A percentile compares a stretch with the other conserved stretches of the same genome.
Evolutionary conservation across 2,113 vertebrate genomes (phyloP).

Genomic region (Macaca fascicularis): T2T-MFA8v1.1 NC_088378.1:150305501-150306000

Average conservation of each 20-base stretch:
- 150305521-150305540: not conserved
- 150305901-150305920: no score
- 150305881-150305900: no score
- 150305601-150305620: not conserved
- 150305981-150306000: no score
- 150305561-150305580: not conserved
- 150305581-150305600: not conserved
- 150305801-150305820: no score
- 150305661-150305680: not conserved
- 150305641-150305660: not conserved
- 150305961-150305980: no score
- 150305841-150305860: no score
- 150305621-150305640: not conserved
- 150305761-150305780: not conserved
- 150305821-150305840: no score
- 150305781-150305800: not conserved
- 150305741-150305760: not conserved
- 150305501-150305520: not conserved
- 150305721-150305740: not conserved
- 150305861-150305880: no score
- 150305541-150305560: not conserved
- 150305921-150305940: no score
- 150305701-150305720: not conserved
- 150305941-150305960: no score
- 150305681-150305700: not conserved